Evolutionary conservation across 2,888 invertebrate species (phyloP).

Genomic region (Macrophya alboannulata): DNA sequence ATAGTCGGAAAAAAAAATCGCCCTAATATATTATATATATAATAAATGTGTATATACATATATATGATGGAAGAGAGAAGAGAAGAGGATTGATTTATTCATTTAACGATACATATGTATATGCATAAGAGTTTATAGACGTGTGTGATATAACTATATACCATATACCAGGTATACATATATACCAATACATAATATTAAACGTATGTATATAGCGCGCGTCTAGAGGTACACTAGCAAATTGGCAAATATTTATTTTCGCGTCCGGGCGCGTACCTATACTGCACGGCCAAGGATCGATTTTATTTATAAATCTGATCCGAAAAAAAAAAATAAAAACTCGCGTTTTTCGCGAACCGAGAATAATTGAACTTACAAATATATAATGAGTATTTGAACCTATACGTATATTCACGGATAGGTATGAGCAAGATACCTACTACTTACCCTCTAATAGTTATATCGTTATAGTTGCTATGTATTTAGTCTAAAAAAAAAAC

Average conservation of each 20-base stretch:
- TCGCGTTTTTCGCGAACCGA: constrained; percentile 26
- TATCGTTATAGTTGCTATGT: constrained; percentile 27
- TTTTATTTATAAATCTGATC: constrained; percentile 40
- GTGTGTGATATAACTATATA: no score
- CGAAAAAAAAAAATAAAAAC: constrained; percentile 5
- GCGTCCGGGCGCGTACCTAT: neutral
- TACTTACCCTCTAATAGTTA: neutral
- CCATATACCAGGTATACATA: no score
- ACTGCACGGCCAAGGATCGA: neutral
- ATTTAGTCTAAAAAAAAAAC: constrained; percentile 2
- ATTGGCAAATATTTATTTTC: constrained; percentile 34
- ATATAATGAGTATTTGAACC: neutral
- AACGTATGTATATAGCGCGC: no score
- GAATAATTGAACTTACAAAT: constrained; percentile 38
- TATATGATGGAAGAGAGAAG: no score
- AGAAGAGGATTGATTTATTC: no score
- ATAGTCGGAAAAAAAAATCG: no score
- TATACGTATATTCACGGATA: neutral
- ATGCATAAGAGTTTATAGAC: no score
- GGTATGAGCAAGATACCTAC: no score
- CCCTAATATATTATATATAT: no score
- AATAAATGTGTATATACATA: no score
- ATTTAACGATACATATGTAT: no score
- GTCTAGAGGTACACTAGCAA: neutral
- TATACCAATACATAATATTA: neutral